phyloP scores from a whole-genome alignment of 1,140 invertebrate species.

The Caenorhabditis tropicalis region DNA sequence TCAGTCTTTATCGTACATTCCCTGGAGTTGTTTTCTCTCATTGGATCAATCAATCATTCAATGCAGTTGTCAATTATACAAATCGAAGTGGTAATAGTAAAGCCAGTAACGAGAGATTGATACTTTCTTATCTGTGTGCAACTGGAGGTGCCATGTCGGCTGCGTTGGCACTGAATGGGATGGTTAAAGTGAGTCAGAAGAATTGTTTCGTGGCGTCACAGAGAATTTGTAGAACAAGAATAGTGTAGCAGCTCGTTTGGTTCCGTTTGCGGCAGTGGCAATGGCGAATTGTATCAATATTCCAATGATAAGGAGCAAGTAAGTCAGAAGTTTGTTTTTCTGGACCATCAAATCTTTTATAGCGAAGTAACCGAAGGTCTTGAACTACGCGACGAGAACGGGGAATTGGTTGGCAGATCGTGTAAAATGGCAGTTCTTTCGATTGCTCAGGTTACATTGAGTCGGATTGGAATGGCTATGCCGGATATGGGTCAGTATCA shows the following conservation, averaged over 20 bases:
- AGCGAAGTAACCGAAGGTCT: conserved; percentile 74
- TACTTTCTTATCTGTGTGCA: conserved; percentile 76
- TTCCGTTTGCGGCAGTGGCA: conserved; percentile 86
- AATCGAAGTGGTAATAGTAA: conserved; percentile 88
- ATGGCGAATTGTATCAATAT: conserved; percentile 91
- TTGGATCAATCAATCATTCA: conserved; percentile 97
- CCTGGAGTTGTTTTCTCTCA: conserved; percentile 82
- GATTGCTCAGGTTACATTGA: conserved; percentile 86
- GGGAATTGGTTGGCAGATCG: conserved; percentile 74
- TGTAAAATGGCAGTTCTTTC: conserved; percentile 80
- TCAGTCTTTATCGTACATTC: conserved; percentile 77
- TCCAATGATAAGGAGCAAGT: conserved; percentile 82
- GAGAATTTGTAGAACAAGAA: conserved; percentile 65
- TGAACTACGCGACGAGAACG: conserved; percentile 73
- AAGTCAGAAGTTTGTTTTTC: conserved; percentile 42
- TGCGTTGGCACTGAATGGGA: conserved; percentile 80
- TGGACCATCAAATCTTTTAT: background rate
- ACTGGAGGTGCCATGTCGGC: conserved; percentile 88
- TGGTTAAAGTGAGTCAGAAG: conserved; percentile 78
- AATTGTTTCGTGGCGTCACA: conserved; percentile 53
- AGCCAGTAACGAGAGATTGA: background rate
- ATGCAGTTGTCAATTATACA: conserved; percentile 96
- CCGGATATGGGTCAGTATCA: conserved; percentile 79
- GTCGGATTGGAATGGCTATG: conserved; percentile 85
- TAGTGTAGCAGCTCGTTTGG: conserved; percentile 74